Percentiles rank a stretch among this genome's conserved stretches.
Conservation (phyloP, 2,888 invertebrate species). For the Drosophila austrosaltans region DNA sequence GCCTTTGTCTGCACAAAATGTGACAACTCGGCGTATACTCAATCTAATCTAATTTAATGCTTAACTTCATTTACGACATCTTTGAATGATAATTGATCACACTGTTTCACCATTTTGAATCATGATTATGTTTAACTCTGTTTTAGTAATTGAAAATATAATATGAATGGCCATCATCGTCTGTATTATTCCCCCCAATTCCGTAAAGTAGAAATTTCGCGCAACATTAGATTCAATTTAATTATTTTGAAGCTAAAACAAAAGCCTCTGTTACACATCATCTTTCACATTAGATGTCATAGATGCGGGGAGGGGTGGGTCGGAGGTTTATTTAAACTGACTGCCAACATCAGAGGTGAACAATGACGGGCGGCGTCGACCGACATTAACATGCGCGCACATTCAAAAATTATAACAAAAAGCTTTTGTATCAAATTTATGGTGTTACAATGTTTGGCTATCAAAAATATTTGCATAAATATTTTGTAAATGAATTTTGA, state of each 20-base stretch:
- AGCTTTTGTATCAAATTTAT: conserved; percentile 30
- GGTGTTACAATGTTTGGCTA: conserved; percentile 40
- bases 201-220: too few species aligned
- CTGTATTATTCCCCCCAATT: too few species aligned
- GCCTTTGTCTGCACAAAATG: conserved; percentile 26
- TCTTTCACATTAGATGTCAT: neutral
- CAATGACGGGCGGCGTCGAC: conserved; percentile 7
- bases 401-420: conserved; percentile 1
- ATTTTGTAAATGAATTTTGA: conserved; percentile 58
- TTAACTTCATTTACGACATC: neutral
- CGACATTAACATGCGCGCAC: conserved; percentile 5
- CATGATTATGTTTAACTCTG: neutral
- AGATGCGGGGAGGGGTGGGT: neutral
- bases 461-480: conserved; percentile 70
- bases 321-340: conserved; percentile 38
- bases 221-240: too few species aligned
- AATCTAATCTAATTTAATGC: conserved; percentile 32
- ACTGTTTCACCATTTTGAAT: neutral
- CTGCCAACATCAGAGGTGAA: conserved; percentile 11
- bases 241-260: neutral
- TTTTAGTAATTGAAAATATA: too few species aligned
- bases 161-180: too few species aligned
- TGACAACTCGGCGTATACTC: conserved; percentile 27
- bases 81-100: conserved; percentile 13
- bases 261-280: neutral